Base-by-base conservation (phyloP, 2,888 invertebrate genomes). In the Drosophila percnosoma region DNA sequence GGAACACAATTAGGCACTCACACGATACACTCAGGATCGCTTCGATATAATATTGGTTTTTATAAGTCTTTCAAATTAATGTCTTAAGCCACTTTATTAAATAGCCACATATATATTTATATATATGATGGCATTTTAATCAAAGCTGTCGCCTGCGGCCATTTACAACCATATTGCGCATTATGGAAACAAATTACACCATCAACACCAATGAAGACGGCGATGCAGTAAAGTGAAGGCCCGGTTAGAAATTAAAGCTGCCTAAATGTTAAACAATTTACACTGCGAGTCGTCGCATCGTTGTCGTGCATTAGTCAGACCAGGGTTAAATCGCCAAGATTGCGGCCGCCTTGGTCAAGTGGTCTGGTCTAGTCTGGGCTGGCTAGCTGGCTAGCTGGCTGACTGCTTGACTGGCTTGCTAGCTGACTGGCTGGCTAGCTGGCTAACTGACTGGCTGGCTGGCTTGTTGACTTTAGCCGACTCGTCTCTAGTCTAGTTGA, bases 201-300 rank as follows among this genome's bases (percentile, higher is more conserved):
- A 65, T 58, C 75, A 77, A 72, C 60, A 57, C 55, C 51, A 34
- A 49, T 15, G 29, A 64, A 40, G 58, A 58, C 59, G 62, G 48
- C 10, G 62, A 51, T 13, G 36, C 27, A 49, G 55, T 0, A 42
- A 52, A 42, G 27, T 40, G 42, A 38, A 38, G 24, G 40, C 49
- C 48, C 18, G 61, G 64, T 71, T 65, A 74, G 80, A 84, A 86
- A 87, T 87, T 84, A 84, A 89, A 82, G 77, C 80, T 75, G 89
- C 80, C 90, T 88, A 88, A 89, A 89, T 89, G 90, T 80, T 90
- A 82, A 86, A 80, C 84, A 88, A 89, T 89, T 89, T 89, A 83
- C 89, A 89, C 89, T 73, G 76, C 36, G 58, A 73, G 21, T 31
- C 52, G 54, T 49, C 52, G 40, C 61, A 63, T 51, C 68, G 66